Evolutionary conservation across 2,888 invertebrate genomes (phyloP).

Genomic region (Dryobota labecula): DNA sequence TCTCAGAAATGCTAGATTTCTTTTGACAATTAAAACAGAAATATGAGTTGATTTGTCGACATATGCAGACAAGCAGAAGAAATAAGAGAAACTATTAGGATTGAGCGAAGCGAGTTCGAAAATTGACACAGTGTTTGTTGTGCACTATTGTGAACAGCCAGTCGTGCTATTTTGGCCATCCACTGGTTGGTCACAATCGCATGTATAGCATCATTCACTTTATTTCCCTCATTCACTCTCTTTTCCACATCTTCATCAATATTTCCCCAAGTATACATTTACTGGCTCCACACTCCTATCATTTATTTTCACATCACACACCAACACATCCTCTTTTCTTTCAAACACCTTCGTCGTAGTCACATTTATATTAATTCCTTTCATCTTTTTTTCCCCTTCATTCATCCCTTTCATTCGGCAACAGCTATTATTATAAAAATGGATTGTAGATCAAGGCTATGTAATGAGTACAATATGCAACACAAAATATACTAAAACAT

Average conservation of each 20-base stretch:
- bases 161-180: not conserved
- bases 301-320: conserved; percentile 1
- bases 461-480: not conserved
- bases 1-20: too few relatives aligned
- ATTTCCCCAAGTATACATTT: not conserved
- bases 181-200: not conserved
- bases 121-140: too few relatives aligned
- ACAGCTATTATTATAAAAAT: not conserved
- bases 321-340: not conserved
- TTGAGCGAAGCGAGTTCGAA: too few relatives aligned
- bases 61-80: too few relatives aligned
- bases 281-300: not conserved
- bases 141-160: too few relatives aligned
- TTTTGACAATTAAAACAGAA: too few relatives aligned
- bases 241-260: not conserved
- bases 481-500: not conserved
- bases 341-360: not conserved
- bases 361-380: not conserved
- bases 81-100: too few relatives aligned
- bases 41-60: too few relatives aligned
- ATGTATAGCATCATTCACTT: not conserved
- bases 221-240: not conserved
- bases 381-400: not conserved
- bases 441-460: not conserved
- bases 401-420: not conserved